Percentiles rank a stretch among this genome's conserved stretches.
Conservation (phyloP, 1,140 invertebrate species). For the Zaprionus inermis region DNA sequence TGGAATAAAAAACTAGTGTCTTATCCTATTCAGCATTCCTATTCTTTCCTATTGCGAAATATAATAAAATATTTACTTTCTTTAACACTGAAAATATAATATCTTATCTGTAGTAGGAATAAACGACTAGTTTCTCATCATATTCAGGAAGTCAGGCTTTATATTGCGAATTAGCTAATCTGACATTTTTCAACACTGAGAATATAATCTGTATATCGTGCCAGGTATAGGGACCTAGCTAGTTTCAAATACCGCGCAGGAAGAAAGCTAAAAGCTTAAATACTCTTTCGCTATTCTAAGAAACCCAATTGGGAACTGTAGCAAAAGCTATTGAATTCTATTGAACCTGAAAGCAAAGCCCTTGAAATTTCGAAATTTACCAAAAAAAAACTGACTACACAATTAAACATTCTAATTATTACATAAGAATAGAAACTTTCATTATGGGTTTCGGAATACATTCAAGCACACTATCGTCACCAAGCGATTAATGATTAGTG, state of each 20-base stretch:
- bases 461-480: not conserved
- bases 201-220: too few relatives aligned
- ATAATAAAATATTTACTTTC: too few relatives aligned
- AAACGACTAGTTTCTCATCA: too few relatives aligned
- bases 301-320: not conserved
- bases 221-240: too few relatives aligned
- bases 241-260: not conserved
- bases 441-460: not conserved
- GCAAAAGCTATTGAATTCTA: not conserved
- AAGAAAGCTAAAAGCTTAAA: not conserved
- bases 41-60: too few relatives aligned
- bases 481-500: too few relatives aligned
- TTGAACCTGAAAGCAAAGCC: not conserved
- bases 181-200: too few relatives aligned
- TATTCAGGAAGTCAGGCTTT: too few relatives aligned
- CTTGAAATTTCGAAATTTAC: constrained; percentile 5
- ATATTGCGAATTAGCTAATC: too few relatives aligned
- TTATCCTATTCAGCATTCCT: too few relatives aligned
- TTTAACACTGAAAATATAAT: too few relatives aligned
- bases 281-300: not conserved
- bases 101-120: not conserved
- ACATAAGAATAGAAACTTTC: not conserved
- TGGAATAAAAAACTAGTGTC: too few relatives aligned
- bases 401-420: not conserved
- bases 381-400: not conserved